Evolutionary conservation across 2,797 vertebrate species (phyloP), one percentile per base, ranked within the genome.

Genomic region (Ctenopoma kingsleyae): DNA sequence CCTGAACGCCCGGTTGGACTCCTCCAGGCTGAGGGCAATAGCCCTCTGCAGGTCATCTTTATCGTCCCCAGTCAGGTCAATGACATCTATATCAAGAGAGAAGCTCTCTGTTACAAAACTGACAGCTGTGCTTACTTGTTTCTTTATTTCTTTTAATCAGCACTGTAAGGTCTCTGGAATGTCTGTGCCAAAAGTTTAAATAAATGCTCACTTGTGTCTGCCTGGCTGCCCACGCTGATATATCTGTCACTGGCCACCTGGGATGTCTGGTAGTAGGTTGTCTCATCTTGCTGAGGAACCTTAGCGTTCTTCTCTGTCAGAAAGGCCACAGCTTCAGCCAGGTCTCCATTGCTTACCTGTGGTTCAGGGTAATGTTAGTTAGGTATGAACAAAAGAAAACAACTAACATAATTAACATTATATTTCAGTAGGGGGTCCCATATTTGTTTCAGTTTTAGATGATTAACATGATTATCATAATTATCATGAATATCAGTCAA

Each of bases 21-120:
- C 98, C 87, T 98, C 98, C 95, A 99, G 93, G 90, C 98, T 99
- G 91, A 99, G 96, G 82, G 98, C 98, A 71, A 99, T 99, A 59
- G 98, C 98, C 87, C 97, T 96, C 94, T 99, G 98, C 87, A 99
- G 96, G 94, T 99, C 98, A 96, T 99, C 98, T 95, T 99, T 99
- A 94, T 99, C 98, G 83, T 99, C 98, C 68, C 97, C 98, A 67
- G 98, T 99, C 91, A 99, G 95, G 93, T 99, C 98, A 81, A 99
- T 98, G 82, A 98, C 97, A 93, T 97, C 98, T 99, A 93, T 87
- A 95, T 91, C 76, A 86, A 73, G 20, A 27, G 58, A 57, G 25
- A 9, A 63, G 11, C 8, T 2, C 30, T 8, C 30, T 9, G 6
- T 20, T 54, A 30, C 23, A 5, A 19, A 61, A 52, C 32, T 48